phyloP scores from a whole-genome alignment of 1,140 invertebrate species.

The Bombus superbus region DNA sequence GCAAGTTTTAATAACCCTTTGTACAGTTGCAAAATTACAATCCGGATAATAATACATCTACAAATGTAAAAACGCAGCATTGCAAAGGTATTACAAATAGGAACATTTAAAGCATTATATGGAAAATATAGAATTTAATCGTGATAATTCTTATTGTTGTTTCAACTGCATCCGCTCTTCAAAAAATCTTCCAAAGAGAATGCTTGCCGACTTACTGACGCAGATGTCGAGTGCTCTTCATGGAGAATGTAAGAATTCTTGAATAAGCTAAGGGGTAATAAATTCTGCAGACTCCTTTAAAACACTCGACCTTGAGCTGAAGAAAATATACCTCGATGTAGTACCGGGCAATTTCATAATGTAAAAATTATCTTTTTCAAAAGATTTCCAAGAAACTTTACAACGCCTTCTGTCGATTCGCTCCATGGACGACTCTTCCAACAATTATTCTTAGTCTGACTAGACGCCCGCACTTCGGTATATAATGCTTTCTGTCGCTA shows the following conservation, averaged over 20 bases:
- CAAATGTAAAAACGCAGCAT: too few relatives aligned
- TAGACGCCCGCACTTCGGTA: neutral
- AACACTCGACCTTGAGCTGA: neutral
- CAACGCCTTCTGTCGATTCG: neutral
- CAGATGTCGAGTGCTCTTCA: neutral
- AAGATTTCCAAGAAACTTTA: neutral
- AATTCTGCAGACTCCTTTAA: neutral
- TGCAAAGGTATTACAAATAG: too few relatives aligned
- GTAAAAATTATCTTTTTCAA: neutral
- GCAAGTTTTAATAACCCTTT: too few relatives aligned
- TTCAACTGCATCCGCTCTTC: neutral
- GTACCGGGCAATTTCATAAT: neutral
- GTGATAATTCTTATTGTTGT: neutral
- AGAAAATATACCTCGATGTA: neutral
- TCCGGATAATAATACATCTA: too few relatives aligned
- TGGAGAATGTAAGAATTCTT: neutral
- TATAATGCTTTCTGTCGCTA: neutral
- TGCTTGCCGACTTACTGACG: neutral
- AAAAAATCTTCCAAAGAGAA: neutral
- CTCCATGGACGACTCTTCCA: neutral
- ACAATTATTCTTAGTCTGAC: neutral
- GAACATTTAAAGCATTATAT: neutral
- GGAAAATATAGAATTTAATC: neutral
- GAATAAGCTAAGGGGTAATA: too few relatives aligned
- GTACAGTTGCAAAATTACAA: too few relatives aligned